phyloP scores from a whole-genome alignment of 1,140 invertebrate genomes.

The Tetragnatha versicolor region DNA sequence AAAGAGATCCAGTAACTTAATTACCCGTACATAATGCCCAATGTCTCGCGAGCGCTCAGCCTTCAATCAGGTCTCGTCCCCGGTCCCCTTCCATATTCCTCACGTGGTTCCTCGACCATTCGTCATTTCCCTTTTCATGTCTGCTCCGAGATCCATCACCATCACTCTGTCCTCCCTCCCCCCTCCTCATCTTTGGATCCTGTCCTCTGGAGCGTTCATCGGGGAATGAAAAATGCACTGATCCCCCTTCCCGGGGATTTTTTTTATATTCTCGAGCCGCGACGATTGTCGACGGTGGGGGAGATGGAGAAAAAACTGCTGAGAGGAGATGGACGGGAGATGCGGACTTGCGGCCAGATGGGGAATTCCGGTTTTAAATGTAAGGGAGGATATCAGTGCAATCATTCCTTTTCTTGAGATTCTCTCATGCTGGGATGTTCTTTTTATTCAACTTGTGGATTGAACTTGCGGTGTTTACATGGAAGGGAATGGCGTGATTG shows the following conservation, averaged over 20 bases:
- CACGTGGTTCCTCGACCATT: constrained; percentile 24
- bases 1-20: background rate
- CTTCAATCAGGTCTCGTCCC: constrained; percentile 26
- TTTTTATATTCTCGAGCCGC: too few relatives aligned
- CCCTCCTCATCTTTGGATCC: background rate
- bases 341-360: too few relatives aligned
- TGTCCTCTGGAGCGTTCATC: background rate
- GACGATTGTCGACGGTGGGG: too few relatives aligned
- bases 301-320: too few relatives aligned
- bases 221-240: constrained; percentile 39
- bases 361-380: too few relatives aligned
- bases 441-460: too few relatives aligned
- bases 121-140: constrained; percentile 51
- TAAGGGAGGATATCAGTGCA: too few relatives aligned
- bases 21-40: constrained; percentile 23
- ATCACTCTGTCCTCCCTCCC: constrained; percentile 22
- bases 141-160: constrained; percentile 33
- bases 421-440: too few relatives aligned
- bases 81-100: constrained; percentile 35
- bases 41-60: background rate
- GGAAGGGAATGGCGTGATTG: too few relatives aligned
- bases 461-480: too few relatives aligned
- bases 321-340: too few relatives aligned
- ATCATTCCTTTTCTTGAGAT: too few relatives aligned
- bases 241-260: constrained; percentile 22